These are phyloP conservation scores for Tetraneura akinire DNA, from an alignment of 1,140 invertebrate species.

Conservation along the genomic window DNA sequence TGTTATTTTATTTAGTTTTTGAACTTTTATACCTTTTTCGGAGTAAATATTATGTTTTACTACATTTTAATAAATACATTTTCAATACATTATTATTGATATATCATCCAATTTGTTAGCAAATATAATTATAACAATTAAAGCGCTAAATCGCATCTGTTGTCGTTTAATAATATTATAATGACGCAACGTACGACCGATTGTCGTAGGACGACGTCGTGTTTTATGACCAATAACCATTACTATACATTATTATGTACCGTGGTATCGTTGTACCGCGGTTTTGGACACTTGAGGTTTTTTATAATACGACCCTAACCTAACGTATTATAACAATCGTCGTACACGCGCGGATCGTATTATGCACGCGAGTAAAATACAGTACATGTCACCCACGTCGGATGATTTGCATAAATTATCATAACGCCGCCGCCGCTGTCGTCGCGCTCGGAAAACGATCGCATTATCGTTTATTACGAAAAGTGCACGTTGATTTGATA, in stretches of 20 bases:
- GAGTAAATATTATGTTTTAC: no score
- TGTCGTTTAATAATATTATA: neutral
- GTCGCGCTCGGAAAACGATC: neutral
- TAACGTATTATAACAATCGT: no score
- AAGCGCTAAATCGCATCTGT: neutral
- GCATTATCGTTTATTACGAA: neutral
- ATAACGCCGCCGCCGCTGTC: neutral
- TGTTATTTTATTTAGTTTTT: no score
- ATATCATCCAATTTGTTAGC: no score
- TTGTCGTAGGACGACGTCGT: conserved; percentile 23
- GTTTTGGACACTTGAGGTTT: neutral
- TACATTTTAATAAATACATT: no score
- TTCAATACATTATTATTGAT: no score
- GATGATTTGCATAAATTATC: conserved; percentile 15
- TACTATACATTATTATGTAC: neutral
- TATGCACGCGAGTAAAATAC: neutral
- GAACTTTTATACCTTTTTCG: no score
- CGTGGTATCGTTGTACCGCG: neutral
- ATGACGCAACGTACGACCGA: conserved; percentile 15
- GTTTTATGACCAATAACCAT: neutral
- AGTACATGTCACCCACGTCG: neutral
- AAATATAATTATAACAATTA: no score
- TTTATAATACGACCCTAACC: no score
- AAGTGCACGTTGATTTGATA: no score
- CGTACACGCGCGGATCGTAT: neutral